Base-by-base conservation (phyloP, 2,888 invertebrate species). In the Chaitophorus viminalis region DNA sequence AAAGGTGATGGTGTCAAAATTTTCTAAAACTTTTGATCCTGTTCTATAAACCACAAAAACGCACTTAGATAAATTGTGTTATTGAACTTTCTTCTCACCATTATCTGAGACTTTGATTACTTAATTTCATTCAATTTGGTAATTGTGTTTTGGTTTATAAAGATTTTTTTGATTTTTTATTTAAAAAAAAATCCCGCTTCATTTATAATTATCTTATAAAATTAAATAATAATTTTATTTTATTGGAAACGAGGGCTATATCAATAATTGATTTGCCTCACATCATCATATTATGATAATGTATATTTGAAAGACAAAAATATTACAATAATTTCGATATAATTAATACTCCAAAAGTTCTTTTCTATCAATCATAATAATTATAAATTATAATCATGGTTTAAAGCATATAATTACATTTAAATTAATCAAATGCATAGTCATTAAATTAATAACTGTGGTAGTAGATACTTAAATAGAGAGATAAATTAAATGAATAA, bases 381-480 rank as follows among this genome's bases (percentile, higher is more conserved):
- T 17, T 78, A 78, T 78, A 78, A 78, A 17, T 25, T n/a, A n/a
- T n/a, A n/a, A n/a, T n/a, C n/a, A n/a, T 60, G 8, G n/a, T 60
- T 60, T 33, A 33, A 33, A 60, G 25, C 11, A 33, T 14, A 33
- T 78, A 78, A 78, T 78, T 78, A 78, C 33, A 78, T 46, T 76
- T 76, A 21, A 76, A 46, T 0, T 2, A 52, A 52, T 76, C 29
- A 76, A 52, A 76, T 52, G 9, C 52, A 52, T 9, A 9, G 9
- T 18, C 1, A 52, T 76, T 52, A 76, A 52, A 76, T 76, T 29
- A 46, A 18, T 52, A 18, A 60, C 21, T 3, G 6, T 25, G 6
- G 21, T 60, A 60, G 25, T 6, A 60, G 21, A 25, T 21, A 60
- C 60, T 5, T 60, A 60, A 60, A 21, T 60, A 21, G 21, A 60